A percentile compares a stretch with the other conserved stretches of the same genome.
Evolutionary conservation across 2,888 invertebrate genomes (phyloP).

Genomic region (Heliconius charithonia): DNA sequence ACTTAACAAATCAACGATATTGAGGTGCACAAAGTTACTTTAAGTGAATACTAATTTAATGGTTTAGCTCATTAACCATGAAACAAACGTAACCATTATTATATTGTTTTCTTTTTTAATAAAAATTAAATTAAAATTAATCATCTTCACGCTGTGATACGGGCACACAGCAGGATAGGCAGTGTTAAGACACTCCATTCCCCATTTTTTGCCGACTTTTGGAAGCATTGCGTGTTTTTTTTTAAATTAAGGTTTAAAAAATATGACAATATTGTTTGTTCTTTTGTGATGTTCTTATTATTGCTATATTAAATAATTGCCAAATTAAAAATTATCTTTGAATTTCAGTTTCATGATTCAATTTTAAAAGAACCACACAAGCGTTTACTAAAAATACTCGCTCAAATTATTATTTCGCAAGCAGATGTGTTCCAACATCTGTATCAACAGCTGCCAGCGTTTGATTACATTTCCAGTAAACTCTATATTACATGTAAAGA

Average conservation of each 20-base stretch:
- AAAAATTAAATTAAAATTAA: too few relatives aligned
- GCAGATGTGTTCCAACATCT: constrained; percentile 44
- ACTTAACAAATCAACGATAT: not conserved
- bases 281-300: not conserved
- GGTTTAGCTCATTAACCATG: not conserved
- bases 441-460: constrained; percentile 42
- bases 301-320: constrained; percentile 36
- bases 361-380: constrained; percentile 31
- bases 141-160: too few relatives aligned
- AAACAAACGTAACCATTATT: not conserved
- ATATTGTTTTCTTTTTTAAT: not conserved
- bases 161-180: too few relatives aligned
- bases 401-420: constrained; percentile 46
- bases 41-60: not conserved
- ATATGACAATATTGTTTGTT: too few relatives aligned
- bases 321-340: constrained; percentile 34
- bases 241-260: too few relatives aligned
- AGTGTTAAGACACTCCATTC: too few relatives aligned
- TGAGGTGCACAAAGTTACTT: not conserved
- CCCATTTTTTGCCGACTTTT: too few relatives aligned
- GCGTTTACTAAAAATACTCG: constrained; percentile 45
- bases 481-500: constrained; percentile 9
- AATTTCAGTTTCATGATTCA: constrained; percentile 15
- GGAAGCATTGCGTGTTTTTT: too few relatives aligned
- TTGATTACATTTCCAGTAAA: constrained; percentile 42